Conservation (phyloP, 1,140 invertebrate species). For the Drosophila lowei region DNA sequence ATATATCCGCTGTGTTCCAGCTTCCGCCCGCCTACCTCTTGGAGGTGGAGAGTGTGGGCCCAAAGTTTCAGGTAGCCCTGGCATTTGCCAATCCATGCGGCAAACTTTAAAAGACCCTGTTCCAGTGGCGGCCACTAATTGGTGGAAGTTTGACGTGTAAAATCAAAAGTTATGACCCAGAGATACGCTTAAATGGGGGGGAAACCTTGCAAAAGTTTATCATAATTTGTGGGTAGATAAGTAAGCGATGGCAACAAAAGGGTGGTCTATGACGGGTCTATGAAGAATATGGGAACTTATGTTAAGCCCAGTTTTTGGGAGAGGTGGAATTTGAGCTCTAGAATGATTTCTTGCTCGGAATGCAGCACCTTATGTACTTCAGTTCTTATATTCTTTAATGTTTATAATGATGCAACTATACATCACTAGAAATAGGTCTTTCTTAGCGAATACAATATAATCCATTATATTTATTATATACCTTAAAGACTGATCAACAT, state of each 20-base stretch:
- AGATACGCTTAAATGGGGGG: conserved; percentile 26
- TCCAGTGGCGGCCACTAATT: conserved; percentile 35
- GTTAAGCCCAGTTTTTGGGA: too few species aligned
- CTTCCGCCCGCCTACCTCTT: background rate
- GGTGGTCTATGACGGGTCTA: background rate
- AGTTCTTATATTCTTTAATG: too few species aligned
- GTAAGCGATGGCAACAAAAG: background rate
- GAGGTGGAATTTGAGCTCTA: too few species aligned
- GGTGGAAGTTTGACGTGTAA: conserved; percentile 44
- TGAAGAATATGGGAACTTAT: too few species aligned
- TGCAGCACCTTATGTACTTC: too few species aligned
- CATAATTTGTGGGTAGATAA: conserved; percentile 6
- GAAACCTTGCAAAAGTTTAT: background rate
- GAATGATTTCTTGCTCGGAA: too few species aligned
- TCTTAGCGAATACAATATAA: too few species aligned
- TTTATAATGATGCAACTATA: too few species aligned
- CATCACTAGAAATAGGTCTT: too few species aligned
- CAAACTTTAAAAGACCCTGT: conserved; percentile 36
- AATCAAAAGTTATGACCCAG: conserved; percentile 46
- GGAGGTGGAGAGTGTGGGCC: background rate
- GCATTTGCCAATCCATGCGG: conserved; percentile 41
- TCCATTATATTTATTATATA: too few species aligned
- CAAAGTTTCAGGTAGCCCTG: conserved; percentile 25
- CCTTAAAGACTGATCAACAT: too few species aligned
- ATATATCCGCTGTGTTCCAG: conserved; percentile 15